These are phyloP conservation scores for Lichenostomus cassidix DNA, from an alignment of 2,113 vertebrate species.

Conservation along the genomic window DNA sequence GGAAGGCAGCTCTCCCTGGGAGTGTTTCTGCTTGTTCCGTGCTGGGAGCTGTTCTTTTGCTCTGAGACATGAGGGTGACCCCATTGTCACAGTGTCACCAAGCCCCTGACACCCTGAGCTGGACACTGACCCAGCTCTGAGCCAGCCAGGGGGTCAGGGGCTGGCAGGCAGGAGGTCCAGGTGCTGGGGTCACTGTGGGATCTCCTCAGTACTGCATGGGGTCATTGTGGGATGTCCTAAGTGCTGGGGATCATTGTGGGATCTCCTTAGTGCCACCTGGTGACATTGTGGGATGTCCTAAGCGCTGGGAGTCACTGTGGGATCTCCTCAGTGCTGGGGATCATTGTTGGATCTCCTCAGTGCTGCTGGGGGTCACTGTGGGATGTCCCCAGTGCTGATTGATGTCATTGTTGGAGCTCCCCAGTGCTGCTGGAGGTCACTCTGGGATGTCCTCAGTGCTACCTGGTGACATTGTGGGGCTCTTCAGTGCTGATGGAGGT, in stretches of 20 bases:
- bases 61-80: background rate
- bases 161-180: no score
- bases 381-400: background rate
- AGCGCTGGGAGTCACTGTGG: background rate
- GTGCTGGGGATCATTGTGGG: background rate
- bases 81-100: accelerated
- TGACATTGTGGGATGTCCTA: background rate
- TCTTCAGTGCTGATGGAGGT: no score
- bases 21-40: background rate
- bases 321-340: background rate
- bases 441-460: background rate
- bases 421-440: no score
- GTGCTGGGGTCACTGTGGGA: background rate
- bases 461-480: no score
- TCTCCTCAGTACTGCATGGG: no score
- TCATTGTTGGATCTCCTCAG: no score
- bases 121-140: background rate
- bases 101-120: accelerated
- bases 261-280: no score
- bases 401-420: background rate
- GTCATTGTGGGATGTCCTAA: background rate
- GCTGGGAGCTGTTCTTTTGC: background rate
- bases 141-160: accelerated
- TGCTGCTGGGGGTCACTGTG: background rate
- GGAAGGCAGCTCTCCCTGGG: background rate